These are phyloP conservation scores for Galagoides demidoff DNA, from an alignment of 2,797 vertebrate genomes.

Conservation along the genomic window DNA sequence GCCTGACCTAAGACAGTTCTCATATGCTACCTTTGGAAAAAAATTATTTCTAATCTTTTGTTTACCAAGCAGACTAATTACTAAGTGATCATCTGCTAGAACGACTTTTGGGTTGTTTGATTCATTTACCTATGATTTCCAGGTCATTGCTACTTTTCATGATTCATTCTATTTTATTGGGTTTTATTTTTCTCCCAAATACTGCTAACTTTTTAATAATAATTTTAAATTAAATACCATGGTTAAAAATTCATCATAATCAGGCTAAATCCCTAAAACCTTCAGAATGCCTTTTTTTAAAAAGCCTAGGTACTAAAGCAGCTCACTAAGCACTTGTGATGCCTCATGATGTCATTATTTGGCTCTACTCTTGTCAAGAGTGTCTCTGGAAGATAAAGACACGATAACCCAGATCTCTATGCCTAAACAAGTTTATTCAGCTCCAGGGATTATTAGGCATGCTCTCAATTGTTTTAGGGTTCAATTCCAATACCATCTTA, in stretches of 20 bases:
- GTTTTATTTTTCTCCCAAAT: background rate
- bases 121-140: constrained; percentile 10
- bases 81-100: background rate
- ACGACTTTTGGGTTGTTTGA: background rate
- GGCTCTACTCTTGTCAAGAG: background rate
- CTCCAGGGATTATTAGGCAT: background rate
- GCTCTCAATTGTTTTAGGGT: background rate
- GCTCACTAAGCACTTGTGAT: background rate
- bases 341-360: background rate
- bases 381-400: background rate
- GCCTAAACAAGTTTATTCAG: background rate
- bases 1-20: background rate
- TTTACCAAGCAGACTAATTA: background rate
- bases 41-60: background rate
- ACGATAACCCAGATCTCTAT: background rate
- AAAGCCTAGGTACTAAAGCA: background rate
- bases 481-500: constrained; percentile 42
- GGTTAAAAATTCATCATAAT: background rate
- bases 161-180: background rate
- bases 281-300: background rate
- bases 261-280: background rate
- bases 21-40: background rate
- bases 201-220: background rate
- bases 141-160: background rate
- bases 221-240: background rate